A percentile compares a stretch with the other conserved stretches of the same genome.
Evolutionary conservation across 2,113 vertebrate genomes (phyloP).

Genomic region (Larimichthys crocea): DNA sequence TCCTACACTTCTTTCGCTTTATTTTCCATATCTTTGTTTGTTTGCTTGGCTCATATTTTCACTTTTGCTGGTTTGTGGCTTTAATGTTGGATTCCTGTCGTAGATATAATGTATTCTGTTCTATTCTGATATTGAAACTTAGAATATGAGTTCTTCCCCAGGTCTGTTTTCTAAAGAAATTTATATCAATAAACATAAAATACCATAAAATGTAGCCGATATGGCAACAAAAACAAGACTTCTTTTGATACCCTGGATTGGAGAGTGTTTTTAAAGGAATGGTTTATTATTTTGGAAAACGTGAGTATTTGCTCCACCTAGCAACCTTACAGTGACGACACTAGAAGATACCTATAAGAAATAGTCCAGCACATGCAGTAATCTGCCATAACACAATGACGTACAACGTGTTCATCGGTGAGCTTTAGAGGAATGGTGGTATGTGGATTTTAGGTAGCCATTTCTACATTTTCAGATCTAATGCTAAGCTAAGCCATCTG

Average conservation of each 20-base stretch:
- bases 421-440: constrained; percentile 4
- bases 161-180: constrained; percentile 2
- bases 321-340: neutral
- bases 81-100: constrained; percentile 14
- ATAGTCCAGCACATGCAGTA: neutral
- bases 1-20: constrained; percentile 43
- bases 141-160: neutral
- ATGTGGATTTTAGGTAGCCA: neutral
- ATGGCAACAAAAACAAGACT: neutral
- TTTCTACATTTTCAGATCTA: neutral
- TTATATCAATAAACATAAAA: neutral
- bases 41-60: constrained; percentile 36
- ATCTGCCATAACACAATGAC: too few species aligned
- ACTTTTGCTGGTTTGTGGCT: constrained; percentile 26
- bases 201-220: neutral
- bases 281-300: neutral
- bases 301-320: neutral
- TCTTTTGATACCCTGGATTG: neutral
- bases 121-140: neutral
- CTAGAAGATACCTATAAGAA: neutral
- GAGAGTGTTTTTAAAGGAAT: neutral
- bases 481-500: too few species aligned
- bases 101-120: constrained; percentile 8
- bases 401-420: neutral
- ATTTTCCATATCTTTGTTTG: constrained; percentile 72